Evolutionary conservation across 2,888 invertebrate species (phyloP).

Genomic region (Aelia acuminata): DNA sequence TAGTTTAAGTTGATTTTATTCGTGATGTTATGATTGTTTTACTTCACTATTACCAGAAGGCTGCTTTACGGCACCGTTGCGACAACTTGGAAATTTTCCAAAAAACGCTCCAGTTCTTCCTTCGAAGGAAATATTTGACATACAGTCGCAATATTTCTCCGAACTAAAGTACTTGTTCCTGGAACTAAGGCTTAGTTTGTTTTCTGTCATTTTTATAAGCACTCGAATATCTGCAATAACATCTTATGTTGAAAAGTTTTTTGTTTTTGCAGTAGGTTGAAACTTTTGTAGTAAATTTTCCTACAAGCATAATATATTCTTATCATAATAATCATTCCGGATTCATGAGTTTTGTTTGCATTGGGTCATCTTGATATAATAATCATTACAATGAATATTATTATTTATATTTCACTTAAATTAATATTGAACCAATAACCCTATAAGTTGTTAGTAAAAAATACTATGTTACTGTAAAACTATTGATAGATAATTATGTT

Average conservation of each 20-base stretch:
- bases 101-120: slow-evolving; percentile 19
- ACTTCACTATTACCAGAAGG: neutral
- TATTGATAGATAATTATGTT: no score
- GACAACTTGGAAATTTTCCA: slow-evolving; percentile 29
- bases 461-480: no score
- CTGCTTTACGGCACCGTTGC: slow-evolving; percentile 10
- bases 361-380: no score
- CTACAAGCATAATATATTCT: no score
- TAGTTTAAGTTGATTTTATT: neutral
- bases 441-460: no score
- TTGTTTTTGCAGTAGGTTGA: neutral
- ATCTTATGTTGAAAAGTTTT: neutral
- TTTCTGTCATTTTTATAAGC: neutral
- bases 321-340: no score
- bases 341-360: no score
- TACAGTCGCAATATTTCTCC: slow-evolving; percentile 22
- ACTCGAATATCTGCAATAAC: slow-evolving; percentile 34
- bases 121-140: slow-evolving; percentile 20
- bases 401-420: no score
- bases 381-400: no score
- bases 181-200: neutral
- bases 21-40: slow-evolving; percentile 26
- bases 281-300: no score
- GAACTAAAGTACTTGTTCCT: slow-evolving; percentile 26
- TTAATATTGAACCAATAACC: no score